Conservation (phyloP, 2,797 vertebrate genomes). For the Chaetodon trifasciatus region DNA sequence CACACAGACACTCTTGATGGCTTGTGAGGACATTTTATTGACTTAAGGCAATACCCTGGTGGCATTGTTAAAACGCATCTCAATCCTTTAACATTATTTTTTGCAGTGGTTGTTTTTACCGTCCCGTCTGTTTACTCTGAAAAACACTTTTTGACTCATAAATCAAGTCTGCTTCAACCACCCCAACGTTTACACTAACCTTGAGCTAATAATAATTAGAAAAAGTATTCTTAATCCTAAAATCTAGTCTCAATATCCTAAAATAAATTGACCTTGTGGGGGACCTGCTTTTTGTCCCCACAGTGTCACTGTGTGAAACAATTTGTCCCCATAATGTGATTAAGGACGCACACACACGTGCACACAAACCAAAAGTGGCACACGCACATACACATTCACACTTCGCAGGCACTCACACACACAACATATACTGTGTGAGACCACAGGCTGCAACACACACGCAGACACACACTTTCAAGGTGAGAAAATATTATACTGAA, state of each 20-base stretch:
- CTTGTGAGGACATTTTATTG: constrained; percentile 9
- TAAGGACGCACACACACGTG: background rate
- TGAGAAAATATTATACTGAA: no score
- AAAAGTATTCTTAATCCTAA: background rate
- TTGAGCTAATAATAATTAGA: background rate
- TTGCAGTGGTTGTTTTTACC: background rate
- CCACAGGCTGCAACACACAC: background rate
- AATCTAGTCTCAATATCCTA: background rate
- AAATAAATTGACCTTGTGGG: background rate
- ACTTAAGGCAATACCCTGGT: background rate
- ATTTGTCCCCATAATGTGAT: background rate
- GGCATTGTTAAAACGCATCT: constrained; percentile 1
- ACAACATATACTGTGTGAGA: background rate
- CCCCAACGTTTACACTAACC: background rate
- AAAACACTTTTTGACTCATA: background rate
- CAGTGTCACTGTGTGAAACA: background rate
- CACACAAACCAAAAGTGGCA: background rate
- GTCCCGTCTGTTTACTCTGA: background rate
- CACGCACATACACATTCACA: background rate
- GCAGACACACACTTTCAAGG: background rate
- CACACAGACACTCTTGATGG: background rate
- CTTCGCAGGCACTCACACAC: background rate
- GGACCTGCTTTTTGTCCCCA: constrained; percentile 10
- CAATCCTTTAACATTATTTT: background rate
- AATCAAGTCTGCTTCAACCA: background rate